Percentiles rank a stretch among this genome's conserved stretches.
phyloP scores from a whole-genome alignment of 2,113 vertebrate species.

The Cyanoramphus novaezelandiae region DNA sequence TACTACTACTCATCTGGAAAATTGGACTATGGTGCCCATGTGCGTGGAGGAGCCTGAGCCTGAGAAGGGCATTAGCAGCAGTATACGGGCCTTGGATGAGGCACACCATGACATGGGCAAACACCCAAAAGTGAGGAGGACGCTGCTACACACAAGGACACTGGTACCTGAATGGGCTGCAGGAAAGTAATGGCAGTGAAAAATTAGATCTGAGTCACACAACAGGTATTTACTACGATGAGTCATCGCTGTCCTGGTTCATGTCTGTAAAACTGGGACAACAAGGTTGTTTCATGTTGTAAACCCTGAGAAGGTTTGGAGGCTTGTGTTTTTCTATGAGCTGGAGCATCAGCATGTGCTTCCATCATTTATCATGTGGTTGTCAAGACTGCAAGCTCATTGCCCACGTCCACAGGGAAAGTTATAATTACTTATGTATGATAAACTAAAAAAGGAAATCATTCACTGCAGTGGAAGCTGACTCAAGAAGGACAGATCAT shows the following conservation, averaged over 20 bases:
- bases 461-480: not conserved
- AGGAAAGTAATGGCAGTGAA: not conserved
- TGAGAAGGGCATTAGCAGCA: not conserved
- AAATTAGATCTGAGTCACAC: not conserved
- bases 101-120: fast-evolving
- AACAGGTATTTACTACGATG: not conserved
- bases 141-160: fast-evolving
- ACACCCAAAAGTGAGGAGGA: not conserved
- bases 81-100: not conserved
- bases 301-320: not conserved
- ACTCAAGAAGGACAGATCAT: not conserved
- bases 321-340: not conserved
- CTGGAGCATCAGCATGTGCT: not conserved
- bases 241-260: not conserved
- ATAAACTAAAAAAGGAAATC: not conserved
- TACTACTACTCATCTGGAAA: not conserved
- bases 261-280: not conserved
- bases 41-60: not conserved
- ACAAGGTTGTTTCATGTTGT: not conserved
- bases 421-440: not conserved
- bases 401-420: not conserved
- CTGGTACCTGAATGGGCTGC: not conserved
- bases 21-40: not conserved
- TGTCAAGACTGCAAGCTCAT: not conserved
- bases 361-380: not conserved